phyloP scores from a whole-genome alignment of 1,140 invertebrate species.

The Drosophila malerkotliana region DNA sequence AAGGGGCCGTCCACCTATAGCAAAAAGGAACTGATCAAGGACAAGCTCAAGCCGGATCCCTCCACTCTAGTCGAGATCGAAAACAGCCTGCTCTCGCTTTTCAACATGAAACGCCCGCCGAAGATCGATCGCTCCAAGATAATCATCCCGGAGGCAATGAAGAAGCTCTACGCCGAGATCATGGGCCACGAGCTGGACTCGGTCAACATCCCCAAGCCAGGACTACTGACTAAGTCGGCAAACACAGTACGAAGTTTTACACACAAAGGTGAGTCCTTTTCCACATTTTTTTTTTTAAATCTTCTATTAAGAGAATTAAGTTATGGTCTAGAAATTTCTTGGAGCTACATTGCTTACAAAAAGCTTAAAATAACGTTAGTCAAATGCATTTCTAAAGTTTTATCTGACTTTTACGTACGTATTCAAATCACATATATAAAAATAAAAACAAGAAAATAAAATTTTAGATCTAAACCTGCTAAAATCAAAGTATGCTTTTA shows the following conservation, averaged over 20 bases:
- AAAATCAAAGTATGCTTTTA: not conserved
- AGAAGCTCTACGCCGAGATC: constrained; percentile 89
- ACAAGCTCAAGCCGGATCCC: constrained; percentile 80
- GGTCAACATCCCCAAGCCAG: constrained; percentile 88
- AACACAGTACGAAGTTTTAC: constrained; percentile 94
- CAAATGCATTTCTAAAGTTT: too few relatives aligned
- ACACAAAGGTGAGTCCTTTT: constrained; percentile 88
- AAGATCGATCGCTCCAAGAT: constrained; percentile 85
- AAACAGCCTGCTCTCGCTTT: constrained; percentile 88
- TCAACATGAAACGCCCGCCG: constrained; percentile 88
- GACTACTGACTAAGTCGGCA: constrained; percentile 88
- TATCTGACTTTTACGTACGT: too few relatives aligned
- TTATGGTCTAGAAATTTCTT: not conserved
- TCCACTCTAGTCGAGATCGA: constrained; percentile 86
- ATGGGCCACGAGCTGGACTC: constrained; percentile 86
- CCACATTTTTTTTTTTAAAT: too few relatives aligned
- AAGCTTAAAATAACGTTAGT: too few relatives aligned
- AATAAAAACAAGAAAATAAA: too few relatives aligned
- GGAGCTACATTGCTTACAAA: too few relatives aligned
- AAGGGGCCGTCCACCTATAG: constrained; percentile 75
- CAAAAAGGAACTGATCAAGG: constrained; percentile 74
- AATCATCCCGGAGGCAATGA: constrained; percentile 91
- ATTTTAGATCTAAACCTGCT: not conserved
- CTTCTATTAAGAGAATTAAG: too few relatives aligned
- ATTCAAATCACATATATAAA: too few relatives aligned